Evolutionary conservation across 2,888 invertebrate species (phyloP).

Genomic region (Gastrophysa polygoni): DNA sequence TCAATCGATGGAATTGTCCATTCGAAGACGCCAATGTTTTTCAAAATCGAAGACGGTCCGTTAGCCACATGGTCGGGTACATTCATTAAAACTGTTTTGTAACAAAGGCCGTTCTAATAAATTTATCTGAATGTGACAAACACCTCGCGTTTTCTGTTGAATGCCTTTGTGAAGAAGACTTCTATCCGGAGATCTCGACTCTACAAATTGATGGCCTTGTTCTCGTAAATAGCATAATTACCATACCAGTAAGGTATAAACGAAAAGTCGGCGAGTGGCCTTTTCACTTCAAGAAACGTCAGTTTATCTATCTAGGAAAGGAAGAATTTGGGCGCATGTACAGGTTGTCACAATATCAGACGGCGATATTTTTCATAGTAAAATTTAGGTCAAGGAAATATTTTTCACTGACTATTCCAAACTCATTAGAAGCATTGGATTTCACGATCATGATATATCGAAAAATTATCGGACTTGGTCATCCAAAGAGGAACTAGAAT

Average conservation of each 20-base stretch:
- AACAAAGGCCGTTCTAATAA: slow-evolving; percentile 24
- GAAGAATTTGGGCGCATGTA: too few relatives aligned
- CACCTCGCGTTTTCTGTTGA: slow-evolving; percentile 7
- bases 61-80: slow-evolving; percentile 12
- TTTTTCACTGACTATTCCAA: too few relatives aligned
- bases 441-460: too few relatives aligned
- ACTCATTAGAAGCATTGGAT: too few relatives aligned
- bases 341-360: too few relatives aligned
- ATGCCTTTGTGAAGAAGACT: background rate
- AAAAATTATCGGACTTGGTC: too few relatives aligned
- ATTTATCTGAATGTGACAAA: slow-evolving; percentile 18
- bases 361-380: too few relatives aligned
- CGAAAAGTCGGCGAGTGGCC: background rate
- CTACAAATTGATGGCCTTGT: background rate
- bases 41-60: slow-evolving; percentile 9
- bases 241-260: background rate
- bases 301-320: too few relatives aligned
- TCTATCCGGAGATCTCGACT: background rate
- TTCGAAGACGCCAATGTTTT: background rate
- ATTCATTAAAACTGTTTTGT: slow-evolving; percentile 15
- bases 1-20: too few relatives aligned
- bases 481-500: too few relatives aligned
- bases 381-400: too few relatives aligned
- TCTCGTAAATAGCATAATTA: background rate
- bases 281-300: too few relatives aligned